Conservation (phyloP, 2,797 vertebrate genomes). For the Octomys mimax region DNA sequence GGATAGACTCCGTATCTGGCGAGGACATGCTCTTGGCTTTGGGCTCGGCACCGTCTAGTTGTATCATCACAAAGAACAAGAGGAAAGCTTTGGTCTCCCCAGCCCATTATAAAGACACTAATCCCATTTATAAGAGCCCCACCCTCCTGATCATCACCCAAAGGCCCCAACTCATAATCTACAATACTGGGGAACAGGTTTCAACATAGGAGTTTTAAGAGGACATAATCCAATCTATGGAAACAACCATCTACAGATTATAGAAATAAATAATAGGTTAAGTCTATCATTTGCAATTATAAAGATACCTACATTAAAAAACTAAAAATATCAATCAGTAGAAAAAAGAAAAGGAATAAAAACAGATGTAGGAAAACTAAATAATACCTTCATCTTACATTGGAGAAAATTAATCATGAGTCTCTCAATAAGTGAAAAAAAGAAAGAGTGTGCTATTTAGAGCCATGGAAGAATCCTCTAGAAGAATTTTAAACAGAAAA, state of each 20-base stretch:
- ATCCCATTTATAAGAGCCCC: not conserved
- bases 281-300: not conserved
- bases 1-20: not conserved
- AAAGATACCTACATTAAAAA: not conserved
- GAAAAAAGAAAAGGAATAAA: not conserved
- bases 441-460: not conserved
- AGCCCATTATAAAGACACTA: not conserved
- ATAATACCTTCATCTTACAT: not conserved
- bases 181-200: no score
- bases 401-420: not conserved
- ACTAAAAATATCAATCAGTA: not conserved
- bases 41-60: not conserved
- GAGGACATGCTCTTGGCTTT: not conserved
- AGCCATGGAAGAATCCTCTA: not conserved
- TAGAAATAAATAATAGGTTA: not conserved
- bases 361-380: not conserved
- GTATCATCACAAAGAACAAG: not conserved
- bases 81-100: not conserved
- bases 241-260: not conserved
- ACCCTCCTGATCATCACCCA: not conserved
- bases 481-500: not conserved
- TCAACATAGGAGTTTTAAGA: no score
- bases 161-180: not conserved
- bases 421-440: conserved; percentile 6
- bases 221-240: not conserved